Evolutionary conservation across 2,888 invertebrate genomes (phyloP), one percentile per base, ranked within the genome.

Genomic region (Hermaeophaga mercurialis): DNA sequence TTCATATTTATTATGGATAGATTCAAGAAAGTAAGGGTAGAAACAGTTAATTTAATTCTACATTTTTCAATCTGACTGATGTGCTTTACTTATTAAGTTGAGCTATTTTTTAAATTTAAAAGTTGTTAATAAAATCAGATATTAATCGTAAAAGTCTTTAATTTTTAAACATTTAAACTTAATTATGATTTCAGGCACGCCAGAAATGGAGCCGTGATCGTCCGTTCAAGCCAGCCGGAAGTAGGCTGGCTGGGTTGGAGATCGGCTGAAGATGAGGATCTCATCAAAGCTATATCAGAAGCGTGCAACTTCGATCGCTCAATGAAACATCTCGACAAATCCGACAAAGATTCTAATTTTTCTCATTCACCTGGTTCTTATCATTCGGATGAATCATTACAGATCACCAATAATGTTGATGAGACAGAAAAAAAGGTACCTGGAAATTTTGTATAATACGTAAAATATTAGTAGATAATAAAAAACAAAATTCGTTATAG

Each of bases 161-260:
- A n/a, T n/a, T n/a, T n/a, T n/a, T n/a, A n/a, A n/a, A n/a, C n/a
- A n/a, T n/a, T n/a, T n/a, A n/a, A n/a, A n/a, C n/a, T n/a, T n/a
- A 28, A 28, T 28, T 46, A 58, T 33, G 46, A 61, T 68, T 70
- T 12, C 63, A 88, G 91, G 61, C 91, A 95, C 77, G 83, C 84
- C 55, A 85, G 85, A 63, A 94, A 91, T 73, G 96, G 97, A 34
- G 94, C 95, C 0, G 94, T 97, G 33, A 88, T 98, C 69, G 94
- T 95, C 9, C 87, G 97, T 18, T 91, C 93, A 69, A 94, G 94
- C 70, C 97, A 98, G 77, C 97, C 97, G 0, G 94, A 94, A 79
- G 92, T 96, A 8, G 96, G 97, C 45, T 94, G 94, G 90, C 81
- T 96, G 33, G 94, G 95, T 52, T 96, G 96, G 94, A 84, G 97